A percentile compares a stretch with the other conserved stretches of the same genome.
phyloP scores from a whole-genome alignment of 2,113 vertebrate genomes.

The Patagioenas fasciata region DNA sequence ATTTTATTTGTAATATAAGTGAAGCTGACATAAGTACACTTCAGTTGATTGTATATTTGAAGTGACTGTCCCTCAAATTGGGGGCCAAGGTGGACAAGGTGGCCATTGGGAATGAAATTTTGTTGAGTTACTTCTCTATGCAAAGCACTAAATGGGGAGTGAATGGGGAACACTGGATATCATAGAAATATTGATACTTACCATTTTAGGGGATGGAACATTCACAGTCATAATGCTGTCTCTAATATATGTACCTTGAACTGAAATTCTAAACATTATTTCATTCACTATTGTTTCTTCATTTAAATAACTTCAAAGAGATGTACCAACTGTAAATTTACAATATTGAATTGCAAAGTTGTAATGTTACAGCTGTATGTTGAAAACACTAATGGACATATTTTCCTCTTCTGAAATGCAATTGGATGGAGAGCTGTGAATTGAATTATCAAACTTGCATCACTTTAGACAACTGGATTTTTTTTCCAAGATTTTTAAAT shows the following conservation, averaged over 20 bases:
- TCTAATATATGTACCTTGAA: conserved; percentile 52
- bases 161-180: background rate
- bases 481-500: background rate
- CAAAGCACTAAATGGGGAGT: background rate
- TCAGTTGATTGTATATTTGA: background rate
- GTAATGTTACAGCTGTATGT: conserved; percentile 12
- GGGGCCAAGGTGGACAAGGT: background rate
- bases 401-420: conserved; percentile 6
- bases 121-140: background rate
- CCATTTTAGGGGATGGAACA: background rate
- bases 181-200: background rate
- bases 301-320: conserved; percentile 13
- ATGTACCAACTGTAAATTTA: conserved; percentile 6
- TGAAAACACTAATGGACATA: background rate
- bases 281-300: conserved; percentile 40
- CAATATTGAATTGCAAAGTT: background rate
- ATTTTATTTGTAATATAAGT: background rate
- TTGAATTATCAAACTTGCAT: background rate
- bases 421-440: conserved; percentile 1
- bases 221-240: background rate
- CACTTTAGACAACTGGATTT: background rate
- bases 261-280: conserved; percentile 30
- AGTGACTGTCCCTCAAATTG: background rate
- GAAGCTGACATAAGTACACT: background rate
- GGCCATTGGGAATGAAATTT: background rate